Evolutionary conservation across 2,113 vertebrate genomes (phyloP), one percentile per base, ranked within the genome.

Genomic region (Pteronura brasiliensis): DNA sequence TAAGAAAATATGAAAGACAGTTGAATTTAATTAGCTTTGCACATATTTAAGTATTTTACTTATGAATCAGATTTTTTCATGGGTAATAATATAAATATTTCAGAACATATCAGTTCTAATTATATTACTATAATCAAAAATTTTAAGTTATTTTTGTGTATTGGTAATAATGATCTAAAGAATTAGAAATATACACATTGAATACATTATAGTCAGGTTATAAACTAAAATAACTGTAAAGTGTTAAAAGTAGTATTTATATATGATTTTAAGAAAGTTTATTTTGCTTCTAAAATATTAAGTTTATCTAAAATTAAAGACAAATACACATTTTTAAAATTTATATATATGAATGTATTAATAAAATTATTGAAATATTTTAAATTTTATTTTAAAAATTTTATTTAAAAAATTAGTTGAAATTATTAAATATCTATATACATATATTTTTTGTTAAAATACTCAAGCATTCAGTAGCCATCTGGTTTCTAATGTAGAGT

Each of bases 11-110:
- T 71, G 3, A 57, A 74, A 88, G 20, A 81, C 42, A 63, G 63
- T 0, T 47, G 44, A 42, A 14, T 89, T 93, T 57, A 83, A 88
- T 80, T 61, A 47, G 47, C 79, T 84, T 67, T 89, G 17, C 15
- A 10, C 18, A 9, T 61, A 21, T 91, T 57, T 63, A 3, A 47
- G 6, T 49, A 77, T 52, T 76, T 18, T 94, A 25, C 57, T 88
- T 69, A 29, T 80, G 44, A 83, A 14, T 9, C 71, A 55, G 4
- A 1, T 65, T 39, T 4, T 71, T 49, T 67, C 36, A 67, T 65
- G 52, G 21, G 5, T 88, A 94, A 31, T 89, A 83, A 77, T 74
- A 83, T 69, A 61, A 93, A 91, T n/a, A 86, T 83, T 94, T 77
- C 36, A 83, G 42, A 42, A 25, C 1, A 77, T 77, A 86, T 97